Percentiles rank a stretch among this genome's conserved stretches.
Evolutionary conservation across 1,140 invertebrate species (phyloP).

Genomic region (Rhynchophorus ferrugineus): DNA sequence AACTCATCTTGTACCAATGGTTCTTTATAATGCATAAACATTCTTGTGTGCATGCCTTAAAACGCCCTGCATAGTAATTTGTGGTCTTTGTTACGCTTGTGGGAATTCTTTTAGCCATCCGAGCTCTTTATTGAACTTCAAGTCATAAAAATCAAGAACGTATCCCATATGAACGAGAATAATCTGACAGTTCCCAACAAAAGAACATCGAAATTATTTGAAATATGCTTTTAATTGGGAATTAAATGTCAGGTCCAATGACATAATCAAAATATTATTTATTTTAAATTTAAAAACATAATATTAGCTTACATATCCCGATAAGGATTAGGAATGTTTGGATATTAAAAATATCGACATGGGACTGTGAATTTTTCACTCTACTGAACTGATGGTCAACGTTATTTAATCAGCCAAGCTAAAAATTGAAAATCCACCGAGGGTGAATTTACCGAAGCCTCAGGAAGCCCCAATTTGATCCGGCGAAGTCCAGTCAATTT

Average conservation of each 20-base stretch:
- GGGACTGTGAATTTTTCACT: not conserved
- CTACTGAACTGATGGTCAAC: not conserved
- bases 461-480: not conserved
- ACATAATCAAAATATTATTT: not conserved
- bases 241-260: not conserved
- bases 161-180: too few relatives aligned
- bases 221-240: not conserved
- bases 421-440: conserved; percentile 6
- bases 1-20: too few relatives aligned
- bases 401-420: conserved; percentile 5
- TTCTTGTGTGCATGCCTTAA: not conserved
- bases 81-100: not conserved
- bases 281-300: not conserved
- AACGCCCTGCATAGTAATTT: not conserved
- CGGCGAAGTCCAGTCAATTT: conserved; percentile 2
- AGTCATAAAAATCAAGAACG: too few relatives aligned
- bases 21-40: not conserved
- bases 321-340: not conserved
- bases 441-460: conserved; percentile 3
- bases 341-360: not conserved
- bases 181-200: too few relatives aligned
- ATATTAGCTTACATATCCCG: not conserved
- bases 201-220: not conserved
- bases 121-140: not conserved
- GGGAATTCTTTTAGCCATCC: not conserved